A percentile compares a stretch with the other conserved stretches of the same genome.
phyloP scores from a whole-genome alignment of 2,888 invertebrate genomes.

The Cantharis flavilabris region DNA sequence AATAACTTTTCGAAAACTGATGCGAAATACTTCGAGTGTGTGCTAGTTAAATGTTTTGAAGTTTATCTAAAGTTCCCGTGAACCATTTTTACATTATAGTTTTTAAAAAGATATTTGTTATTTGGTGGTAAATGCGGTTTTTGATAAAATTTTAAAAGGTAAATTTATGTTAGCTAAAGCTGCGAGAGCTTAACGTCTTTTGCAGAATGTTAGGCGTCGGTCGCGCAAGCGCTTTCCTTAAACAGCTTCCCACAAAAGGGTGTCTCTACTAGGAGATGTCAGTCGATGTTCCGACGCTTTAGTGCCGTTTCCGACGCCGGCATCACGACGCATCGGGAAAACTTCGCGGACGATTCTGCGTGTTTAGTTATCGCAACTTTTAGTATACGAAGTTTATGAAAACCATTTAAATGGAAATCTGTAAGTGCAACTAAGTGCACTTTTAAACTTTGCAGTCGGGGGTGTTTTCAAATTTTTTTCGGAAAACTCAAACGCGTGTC shows the following conservation, averaged over 20 bases:
- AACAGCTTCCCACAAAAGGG: conserved; percentile 43
- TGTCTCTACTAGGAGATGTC: conserved; percentile 40
- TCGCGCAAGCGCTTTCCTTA: conserved; percentile 42
- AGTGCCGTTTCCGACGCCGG: conserved; percentile 28
- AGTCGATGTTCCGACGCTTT: conserved; percentile 40
- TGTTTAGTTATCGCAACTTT: conserved; percentile 7
- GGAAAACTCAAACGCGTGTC: neutral
- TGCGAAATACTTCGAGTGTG: neutral
- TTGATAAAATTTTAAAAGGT: conserved; percentile 19
- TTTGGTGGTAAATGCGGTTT: conserved; percentile 12
- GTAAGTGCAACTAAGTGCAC: conserved; percentile 13
- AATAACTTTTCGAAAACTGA: neutral
- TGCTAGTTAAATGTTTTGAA: neutral
- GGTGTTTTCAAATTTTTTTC: neutral
- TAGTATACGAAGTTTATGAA: neutral
- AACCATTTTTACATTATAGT: neutral
- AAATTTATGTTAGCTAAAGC: conserved; percentile 13
- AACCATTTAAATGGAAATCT: conserved; percentile 17
- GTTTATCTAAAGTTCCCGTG: neutral
- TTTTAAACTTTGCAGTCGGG: neutral
- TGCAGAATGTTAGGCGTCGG: conserved; percentile 43
- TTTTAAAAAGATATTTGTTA: neutral
- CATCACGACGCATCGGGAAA: conserved; percentile 14
- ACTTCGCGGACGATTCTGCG: conserved; percentile 20
- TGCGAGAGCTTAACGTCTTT: conserved; percentile 34